A percentile compares a stretch with the other conserved stretches of the same genome.
phyloP scores from a whole-genome alignment of 2,797 vertebrate genomes.

The Cryptoprocta ferox region DNA sequence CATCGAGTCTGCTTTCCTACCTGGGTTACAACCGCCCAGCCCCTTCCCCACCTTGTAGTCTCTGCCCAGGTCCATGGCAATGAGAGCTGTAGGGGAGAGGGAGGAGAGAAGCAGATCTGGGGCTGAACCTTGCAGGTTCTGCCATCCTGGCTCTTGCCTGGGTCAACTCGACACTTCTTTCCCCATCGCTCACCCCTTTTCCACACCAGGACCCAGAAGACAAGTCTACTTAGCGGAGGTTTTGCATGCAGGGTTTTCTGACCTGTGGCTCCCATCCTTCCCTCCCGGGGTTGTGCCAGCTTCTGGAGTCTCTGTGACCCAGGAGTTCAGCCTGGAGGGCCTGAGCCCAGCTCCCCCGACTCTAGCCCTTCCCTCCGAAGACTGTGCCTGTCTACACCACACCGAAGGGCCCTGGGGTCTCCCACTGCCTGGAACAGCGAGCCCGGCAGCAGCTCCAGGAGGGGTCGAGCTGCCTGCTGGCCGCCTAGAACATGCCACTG shows the following conservation, averaged over 20 bases:
- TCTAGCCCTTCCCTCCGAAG: not conserved
- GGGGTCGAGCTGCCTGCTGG: accelerated
- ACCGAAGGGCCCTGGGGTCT: not conserved
- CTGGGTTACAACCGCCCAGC: not conserved
- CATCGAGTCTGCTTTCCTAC: not conserved
- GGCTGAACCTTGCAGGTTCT: accelerated
- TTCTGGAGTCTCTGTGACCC: not conserved
- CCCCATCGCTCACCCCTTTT: not conserved
- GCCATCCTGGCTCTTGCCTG: not conserved
- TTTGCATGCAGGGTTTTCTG: not conserved
- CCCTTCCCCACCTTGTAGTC: not conserved
- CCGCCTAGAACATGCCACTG: not conserved
- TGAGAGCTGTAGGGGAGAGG: not conserved
- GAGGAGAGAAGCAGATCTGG: not conserved
- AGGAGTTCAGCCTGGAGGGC: not conserved
- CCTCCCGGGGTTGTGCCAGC: not conserved
- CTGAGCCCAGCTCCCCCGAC: not conserved
- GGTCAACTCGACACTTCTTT: not conserved
- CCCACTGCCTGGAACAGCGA: not conserved
- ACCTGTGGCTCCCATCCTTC: not conserved
- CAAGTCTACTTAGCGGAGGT: accelerated
- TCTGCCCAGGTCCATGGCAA: accelerated
- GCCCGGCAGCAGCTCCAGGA: not conserved
- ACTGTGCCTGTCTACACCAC: too few relatives aligned
- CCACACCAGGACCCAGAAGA: not conserved